Conservation (phyloP, 2,113 vertebrate genomes). For the Poeciliopsis retropinna region DNA sequence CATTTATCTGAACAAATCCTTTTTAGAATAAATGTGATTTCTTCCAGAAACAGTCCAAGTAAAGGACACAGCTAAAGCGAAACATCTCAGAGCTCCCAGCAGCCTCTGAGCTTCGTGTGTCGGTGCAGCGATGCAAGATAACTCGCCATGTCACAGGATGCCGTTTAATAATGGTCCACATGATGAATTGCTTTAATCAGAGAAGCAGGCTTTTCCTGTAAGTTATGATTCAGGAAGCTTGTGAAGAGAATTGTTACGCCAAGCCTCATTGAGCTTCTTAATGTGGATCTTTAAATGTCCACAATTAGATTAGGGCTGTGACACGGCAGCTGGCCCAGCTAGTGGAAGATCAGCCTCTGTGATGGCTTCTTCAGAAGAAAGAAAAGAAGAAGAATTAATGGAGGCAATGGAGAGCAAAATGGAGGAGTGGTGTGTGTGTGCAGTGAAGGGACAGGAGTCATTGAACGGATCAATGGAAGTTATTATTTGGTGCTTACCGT, state of each 20-base stretch:
- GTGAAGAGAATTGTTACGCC: slow-evolving; percentile 84
- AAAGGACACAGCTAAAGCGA: background rate
- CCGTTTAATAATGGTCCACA: slow-evolving; percentile 69
- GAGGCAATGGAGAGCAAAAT: slow-evolving; percentile 32
- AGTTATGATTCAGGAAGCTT: slow-evolving; percentile 85
- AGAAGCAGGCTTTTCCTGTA: slow-evolving; percentile 79
- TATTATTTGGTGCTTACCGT: slow-evolving; percentile 63
- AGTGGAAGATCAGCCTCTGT: slow-evolving; percentile 8
- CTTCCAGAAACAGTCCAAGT: background rate
- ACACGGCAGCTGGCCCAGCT: slow-evolving; percentile 21
- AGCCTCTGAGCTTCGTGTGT: slow-evolving; percentile 16
- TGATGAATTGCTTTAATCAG: slow-evolving; percentile 88
- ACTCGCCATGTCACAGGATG: slow-evolving; percentile 48
- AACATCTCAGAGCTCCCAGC: slow-evolving; percentile 12
- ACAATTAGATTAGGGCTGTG: slow-evolving; percentile 82
- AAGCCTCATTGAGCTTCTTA: slow-evolving; percentile 88
- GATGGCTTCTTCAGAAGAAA: slow-evolving; percentile 35
- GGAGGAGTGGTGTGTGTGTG: slow-evolving; percentile 14
- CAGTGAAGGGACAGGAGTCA: slow-evolving; percentile 28
- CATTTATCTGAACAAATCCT: background rate
- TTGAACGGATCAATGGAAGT: slow-evolving; percentile 64
- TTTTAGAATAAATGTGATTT: background rate
- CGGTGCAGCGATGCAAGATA: slow-evolving; percentile 43
- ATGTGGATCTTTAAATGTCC: slow-evolving; percentile 86
- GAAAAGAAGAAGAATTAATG: slow-evolving; percentile 13